Evolutionary conservation across 1,140 invertebrate genomes (phyloP).

Genomic region (Leptestheria dahalacensis): DNA sequence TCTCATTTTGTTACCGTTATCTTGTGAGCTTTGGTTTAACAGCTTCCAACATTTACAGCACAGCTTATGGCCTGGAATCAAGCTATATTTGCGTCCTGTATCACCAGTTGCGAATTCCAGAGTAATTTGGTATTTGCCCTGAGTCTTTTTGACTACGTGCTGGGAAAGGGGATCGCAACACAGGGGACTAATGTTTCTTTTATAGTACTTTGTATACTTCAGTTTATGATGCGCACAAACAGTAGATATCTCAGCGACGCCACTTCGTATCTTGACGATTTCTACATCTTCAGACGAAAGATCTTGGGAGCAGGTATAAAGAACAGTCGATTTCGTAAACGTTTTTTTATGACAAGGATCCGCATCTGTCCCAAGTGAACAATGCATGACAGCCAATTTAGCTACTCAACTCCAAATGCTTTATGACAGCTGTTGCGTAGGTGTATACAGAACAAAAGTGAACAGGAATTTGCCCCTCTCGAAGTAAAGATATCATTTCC

Average conservation of each 20-base stretch:
- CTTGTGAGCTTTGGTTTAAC: not conserved
- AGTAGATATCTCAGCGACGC: not conserved
- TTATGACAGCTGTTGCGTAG: no score
- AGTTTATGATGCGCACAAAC: not conserved
- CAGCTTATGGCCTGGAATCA: not conserved
- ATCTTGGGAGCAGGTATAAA: not conserved
- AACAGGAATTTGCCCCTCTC: no score
- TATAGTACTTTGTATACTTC: not conserved
- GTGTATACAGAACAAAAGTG: no score
- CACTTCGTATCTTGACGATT: not conserved
- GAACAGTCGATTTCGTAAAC: not conserved
- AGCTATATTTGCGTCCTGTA: not conserved
- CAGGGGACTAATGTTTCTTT: not conserved
- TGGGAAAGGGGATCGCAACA: not conserved
- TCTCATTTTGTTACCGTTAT: no score
- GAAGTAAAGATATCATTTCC: no score
- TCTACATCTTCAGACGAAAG: not conserved
- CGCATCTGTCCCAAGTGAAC: not conserved
- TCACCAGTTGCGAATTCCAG: not conserved
- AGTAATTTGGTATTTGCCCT: not conserved
- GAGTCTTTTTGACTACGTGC: not conserved
- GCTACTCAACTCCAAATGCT: no score
- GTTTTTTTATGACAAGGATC: not conserved
- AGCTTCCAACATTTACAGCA: not conserved
- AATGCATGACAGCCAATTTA: no score